A percentile compares a stretch with the other conserved stretches of the same genome.
Evolutionary conservation across 1,140 invertebrate genomes (phyloP).

Genomic region (Atta colombica): DNA sequence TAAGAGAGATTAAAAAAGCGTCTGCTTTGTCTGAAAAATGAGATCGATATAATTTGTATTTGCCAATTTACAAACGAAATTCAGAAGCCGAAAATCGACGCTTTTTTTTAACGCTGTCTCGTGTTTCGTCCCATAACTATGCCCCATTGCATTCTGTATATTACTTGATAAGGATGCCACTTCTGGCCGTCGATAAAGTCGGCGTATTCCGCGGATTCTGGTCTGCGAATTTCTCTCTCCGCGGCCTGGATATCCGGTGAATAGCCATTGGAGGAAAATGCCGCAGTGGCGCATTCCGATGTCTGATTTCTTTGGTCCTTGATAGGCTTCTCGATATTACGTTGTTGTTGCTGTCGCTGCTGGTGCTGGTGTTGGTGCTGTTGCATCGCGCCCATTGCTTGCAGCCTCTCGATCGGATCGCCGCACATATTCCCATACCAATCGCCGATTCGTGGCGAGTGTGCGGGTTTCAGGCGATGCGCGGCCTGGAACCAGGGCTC

Average conservation of each 20-base stretch:
- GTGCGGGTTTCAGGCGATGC: constrained; percentile 81
- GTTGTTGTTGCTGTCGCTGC: constrained; percentile 48
- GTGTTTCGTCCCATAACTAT: neutral
- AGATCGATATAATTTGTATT: neutral
- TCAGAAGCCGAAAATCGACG: neutral
- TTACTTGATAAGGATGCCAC: constrained; percentile 86
- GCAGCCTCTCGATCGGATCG: constrained; percentile 70
- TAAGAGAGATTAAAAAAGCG: neutral
- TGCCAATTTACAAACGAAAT: constrained; percentile 1
- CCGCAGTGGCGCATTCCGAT: constrained; percentile 76
- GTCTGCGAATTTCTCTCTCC: constrained; percentile 68
- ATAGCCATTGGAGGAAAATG: constrained; percentile 72
- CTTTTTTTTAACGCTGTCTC: neutral
- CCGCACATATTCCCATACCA: constrained; percentile 67
- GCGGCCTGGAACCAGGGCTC: constrained; percentile 83
- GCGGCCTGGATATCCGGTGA: constrained; percentile 75
- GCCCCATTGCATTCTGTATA: neutral
- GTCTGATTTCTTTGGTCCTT: constrained; percentile 25
- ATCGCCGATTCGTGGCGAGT: constrained; percentile 80
- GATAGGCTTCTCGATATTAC: constrained; percentile 81
- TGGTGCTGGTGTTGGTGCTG: constrained; percentile 77
- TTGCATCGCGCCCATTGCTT: constrained; percentile 83
- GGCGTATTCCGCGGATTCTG: constrained; percentile 74
- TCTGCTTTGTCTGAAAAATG: neutral
- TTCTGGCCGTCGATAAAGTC: constrained; percentile 83